These are phyloP conservation scores for Catotricha subobsoleta DNA, from an alignment of 2,888 invertebrate genomes.

Conservation along the genomic window DNA sequence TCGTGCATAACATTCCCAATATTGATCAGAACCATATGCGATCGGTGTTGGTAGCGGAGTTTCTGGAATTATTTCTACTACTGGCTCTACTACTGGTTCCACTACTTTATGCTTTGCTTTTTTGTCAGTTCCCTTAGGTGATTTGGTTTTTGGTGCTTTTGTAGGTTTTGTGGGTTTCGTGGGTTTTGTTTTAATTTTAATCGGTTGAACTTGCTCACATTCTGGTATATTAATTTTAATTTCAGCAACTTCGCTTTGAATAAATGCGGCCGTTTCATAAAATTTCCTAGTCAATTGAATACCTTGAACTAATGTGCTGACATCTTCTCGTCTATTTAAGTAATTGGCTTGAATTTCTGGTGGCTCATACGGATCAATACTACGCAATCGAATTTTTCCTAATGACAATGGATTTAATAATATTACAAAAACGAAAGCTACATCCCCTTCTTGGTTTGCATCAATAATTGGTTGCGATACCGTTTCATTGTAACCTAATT, in stretches of 20 bases:
- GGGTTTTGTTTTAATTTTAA: neutral
- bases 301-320: conserved; percentile 29
- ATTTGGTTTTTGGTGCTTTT: neutral
- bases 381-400: conserved; percentile 4
- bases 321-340: conserved; percentile 28
- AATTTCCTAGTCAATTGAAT: conserved; percentile 27
- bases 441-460: conserved; percentile 20
- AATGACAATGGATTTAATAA: conserved; percentile 9
- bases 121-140: neutral
- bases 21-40: conserved; percentile 53
- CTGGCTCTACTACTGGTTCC: too few species aligned
- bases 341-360: conserved; percentile 8
- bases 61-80: neutral
- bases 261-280: conserved; percentile 30
- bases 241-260: conserved; percentile 22
- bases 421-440: conserved; percentile 28
- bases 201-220: conserved; percentile 7
- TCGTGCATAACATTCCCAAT: conserved; percentile 70
- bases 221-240: conserved; percentile 17
- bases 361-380: conserved; percentile 3
- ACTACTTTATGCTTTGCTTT: neutral
- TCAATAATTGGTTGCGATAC: conserved; percentile 21
- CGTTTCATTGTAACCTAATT: conserved; percentile 19
- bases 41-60: conserved; percentile 17
- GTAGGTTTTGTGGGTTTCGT: neutral